Evolutionary conservation across 2,113 vertebrate species (phyloP).

Genomic region (Ctenodactylus gundi): DNA sequence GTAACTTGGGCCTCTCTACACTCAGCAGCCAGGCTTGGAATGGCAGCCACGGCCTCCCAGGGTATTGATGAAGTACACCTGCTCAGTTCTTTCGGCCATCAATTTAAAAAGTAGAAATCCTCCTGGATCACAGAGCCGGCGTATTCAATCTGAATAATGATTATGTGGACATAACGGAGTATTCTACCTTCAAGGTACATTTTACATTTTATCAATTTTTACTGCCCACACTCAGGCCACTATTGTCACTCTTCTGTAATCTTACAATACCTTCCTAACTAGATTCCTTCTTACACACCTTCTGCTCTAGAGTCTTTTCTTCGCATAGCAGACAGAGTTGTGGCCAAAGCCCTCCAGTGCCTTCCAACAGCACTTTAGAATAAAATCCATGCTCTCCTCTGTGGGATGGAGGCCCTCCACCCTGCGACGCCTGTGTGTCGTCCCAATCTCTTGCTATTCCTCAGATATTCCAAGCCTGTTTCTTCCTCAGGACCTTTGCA

Average conservation of each 20-base stretch:
- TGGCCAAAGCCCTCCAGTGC: neutral
- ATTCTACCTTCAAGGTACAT: neutral
- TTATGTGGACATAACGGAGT: neutral
- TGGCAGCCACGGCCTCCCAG: neutral
- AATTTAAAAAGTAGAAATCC: neutral
- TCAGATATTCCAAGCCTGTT: neutral
- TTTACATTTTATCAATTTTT: neutral
- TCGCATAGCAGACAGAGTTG: neutral
- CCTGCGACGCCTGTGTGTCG: accelerated
- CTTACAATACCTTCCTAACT: neutral
- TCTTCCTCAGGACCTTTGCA: too few species aligned
- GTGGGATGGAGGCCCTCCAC: neutral
- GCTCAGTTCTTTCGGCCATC: neutral
- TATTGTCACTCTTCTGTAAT: neutral
- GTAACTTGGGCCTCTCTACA: neutral
- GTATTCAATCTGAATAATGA: neutral
- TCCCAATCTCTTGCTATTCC: accelerated
- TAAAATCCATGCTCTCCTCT: neutral
- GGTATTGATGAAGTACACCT: neutral
- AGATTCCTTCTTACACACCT: neutral
- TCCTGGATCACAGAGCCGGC: neutral
- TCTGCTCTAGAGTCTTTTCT: neutral
- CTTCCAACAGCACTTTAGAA: neutral
- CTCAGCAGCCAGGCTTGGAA: neutral
- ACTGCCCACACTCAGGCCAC: too few species aligned